Evolutionary conservation across 23 tunicate species (phyloP).

Genomic region (Phallusia fumigata): DNA sequence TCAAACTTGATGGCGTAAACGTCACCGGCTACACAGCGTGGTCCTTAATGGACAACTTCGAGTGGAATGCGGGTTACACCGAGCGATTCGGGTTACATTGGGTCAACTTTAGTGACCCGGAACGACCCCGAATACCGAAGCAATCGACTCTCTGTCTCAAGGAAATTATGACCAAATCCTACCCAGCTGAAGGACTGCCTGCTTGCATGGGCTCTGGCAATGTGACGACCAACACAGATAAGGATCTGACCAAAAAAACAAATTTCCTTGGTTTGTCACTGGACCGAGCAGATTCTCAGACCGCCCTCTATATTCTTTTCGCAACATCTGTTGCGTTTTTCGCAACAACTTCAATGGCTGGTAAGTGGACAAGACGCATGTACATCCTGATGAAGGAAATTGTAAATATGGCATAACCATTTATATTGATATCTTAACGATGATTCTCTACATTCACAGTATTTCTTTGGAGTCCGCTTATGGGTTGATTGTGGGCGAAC

Average conservation of each 20-base stretch:
- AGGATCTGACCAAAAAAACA: constrained; percentile 19
- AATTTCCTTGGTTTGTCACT: constrained; percentile 56
- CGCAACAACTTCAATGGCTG: constrained; percentile 6
- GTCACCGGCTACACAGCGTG: constrained; percentile 98
- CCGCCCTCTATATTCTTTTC: constrained; percentile 60
- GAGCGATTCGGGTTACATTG: constrained; percentile 90
- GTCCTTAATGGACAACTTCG: constrained; percentile 99
- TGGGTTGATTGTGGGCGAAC: too few relatives aligned
- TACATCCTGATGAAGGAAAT: too few relatives aligned
- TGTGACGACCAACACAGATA: constrained; percentile 17
- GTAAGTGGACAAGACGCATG: constrained; percentile 14
- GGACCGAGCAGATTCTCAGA: constrained; percentile 33
- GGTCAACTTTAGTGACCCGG: constrained; percentile 89
- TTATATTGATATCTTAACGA: too few relatives aligned
- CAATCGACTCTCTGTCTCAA: constrained; percentile 61
- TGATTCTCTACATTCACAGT: too few relatives aligned
- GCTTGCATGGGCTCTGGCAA: constrained; percentile 19
- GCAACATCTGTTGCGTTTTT: constrained; percentile 52
- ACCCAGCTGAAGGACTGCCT: constrained; percentile 50
- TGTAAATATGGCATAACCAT: too few relatives aligned
- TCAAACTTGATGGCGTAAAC: constrained; percentile 69
- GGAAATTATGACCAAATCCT: constrained; percentile 53
- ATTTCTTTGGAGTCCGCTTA: too few relatives aligned
- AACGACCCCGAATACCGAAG: constrained; percentile 59
- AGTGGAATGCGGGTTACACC: constrained; percentile 89